phyloP scores from a whole-genome alignment of 2,888 invertebrate species.

The Caenorhabditis sp. region DNA sequence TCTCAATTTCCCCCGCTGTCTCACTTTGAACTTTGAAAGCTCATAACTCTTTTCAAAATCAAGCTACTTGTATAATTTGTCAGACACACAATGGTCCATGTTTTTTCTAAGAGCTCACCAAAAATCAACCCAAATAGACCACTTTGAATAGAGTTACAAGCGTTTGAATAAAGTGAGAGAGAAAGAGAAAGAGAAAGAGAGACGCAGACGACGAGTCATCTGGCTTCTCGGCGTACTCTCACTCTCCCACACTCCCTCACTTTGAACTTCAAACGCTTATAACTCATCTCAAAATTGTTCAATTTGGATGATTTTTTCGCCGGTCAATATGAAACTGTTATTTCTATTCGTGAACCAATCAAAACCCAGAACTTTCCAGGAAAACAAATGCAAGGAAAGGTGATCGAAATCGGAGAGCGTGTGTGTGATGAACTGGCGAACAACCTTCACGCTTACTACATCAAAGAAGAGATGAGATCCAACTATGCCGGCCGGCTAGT shows the following conservation, averaged over 20 bases:
- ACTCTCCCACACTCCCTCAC: background rate
- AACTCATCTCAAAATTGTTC: background rate
- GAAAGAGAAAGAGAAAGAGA: no score
- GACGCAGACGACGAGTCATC: background rate
- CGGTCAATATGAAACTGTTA: background rate
- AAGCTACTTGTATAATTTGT: background rate
- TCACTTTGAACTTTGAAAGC: no score
- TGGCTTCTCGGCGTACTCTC: no score
- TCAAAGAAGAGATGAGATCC: slow-evolving; percentile 51
- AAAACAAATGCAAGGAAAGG: slow-evolving; percentile 50
- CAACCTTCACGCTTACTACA: slow-evolving; percentile 67
- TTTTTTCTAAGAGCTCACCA: no score
- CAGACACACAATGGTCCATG: no score
- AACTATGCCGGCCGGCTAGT: slow-evolving; percentile 72
- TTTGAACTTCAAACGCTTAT: background rate
- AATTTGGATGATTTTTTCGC: background rate
- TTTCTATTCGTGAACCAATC: background rate
- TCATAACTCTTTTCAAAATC: background rate
- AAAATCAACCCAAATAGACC: no score
- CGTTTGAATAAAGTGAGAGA: no score
- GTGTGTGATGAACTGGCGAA: slow-evolving; percentile 64
- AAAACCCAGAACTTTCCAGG: slow-evolving; percentile 46
- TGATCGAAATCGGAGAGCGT: slow-evolving; percentile 52
- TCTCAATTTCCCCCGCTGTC: no score
- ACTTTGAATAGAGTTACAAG: no score